Evolutionary conservation across 2,888 invertebrate genomes (phyloP), one percentile per base, ranked within the genome.

Genomic region (Pandemis corylana): DNA sequence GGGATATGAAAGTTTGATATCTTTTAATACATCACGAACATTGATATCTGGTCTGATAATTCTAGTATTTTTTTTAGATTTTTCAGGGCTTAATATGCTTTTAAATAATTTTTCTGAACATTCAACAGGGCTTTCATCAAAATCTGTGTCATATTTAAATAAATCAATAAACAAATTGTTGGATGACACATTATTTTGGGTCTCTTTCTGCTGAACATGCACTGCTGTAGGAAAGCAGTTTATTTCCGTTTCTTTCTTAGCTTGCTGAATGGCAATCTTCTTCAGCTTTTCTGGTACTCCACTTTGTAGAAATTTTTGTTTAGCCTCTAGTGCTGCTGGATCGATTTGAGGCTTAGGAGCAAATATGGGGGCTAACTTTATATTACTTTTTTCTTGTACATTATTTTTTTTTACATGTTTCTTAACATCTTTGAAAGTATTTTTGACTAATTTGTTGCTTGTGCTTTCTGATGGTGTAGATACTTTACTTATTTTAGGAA

Each of bases 361-460:
- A 88, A 97, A 97, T 64, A 97, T 92, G n/a, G 97, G 97, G 0
- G 97, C 97, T 61, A 97, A 83, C 88, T 96, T 96, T 0, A 80
- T 59, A 72, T 73, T 78, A 72, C 46, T 74, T 46, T 67, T 78
- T 62, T 64, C 76, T 62, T 71, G 73, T 66, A 10, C 42, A 76
- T 53, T 36, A 59, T 63, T 78, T 64, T 72, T 64, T 62, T 69
- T 68, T 65, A 28, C 15, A 36, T 68, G 61, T 76, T 5, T 78
- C 68, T 53, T 78, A 79, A 7, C 63, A 61, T 75, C 36, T 20
- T 68, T 61, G n/a, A 51, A 77, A 77, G 63, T 72, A 51, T 66
- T 59, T 77, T 76, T 72, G 5, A 36, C 13, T 10, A 53, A 36
- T 28, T 65, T 49, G 12, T 15, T 36, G 2, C 46, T 5, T 59